Evolutionary conservation across 2,888 invertebrate genomes (phyloP), one percentile per base, ranked within the genome.

Genomic region (Alitta virens): DNA sequence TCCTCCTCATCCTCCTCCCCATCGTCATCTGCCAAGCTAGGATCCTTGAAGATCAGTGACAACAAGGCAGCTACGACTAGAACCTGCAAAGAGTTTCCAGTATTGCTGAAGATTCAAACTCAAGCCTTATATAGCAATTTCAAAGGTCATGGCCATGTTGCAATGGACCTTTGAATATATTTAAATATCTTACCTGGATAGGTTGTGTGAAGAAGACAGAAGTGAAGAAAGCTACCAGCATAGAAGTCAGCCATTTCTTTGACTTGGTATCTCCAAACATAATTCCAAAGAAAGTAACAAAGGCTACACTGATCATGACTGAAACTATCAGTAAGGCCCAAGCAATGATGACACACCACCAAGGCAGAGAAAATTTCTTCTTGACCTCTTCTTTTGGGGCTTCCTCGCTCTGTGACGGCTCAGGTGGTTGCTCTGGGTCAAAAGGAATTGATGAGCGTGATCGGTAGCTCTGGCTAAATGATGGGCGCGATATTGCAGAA

Each of bases 121-220:
- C n/a, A n/a, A n/a, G n/a, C n/a, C n/a, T n/a, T n/a, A n/a, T n/a
- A n/a, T n/a, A n/a, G n/a, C n/a, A n/a, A n/a, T n/a, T n/a, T n/a
- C n/a, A n/a, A n/a, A n/a, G n/a, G n/a, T n/a, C n/a, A n/a, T n/a
- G n/a, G n/a, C n/a, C n/a, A n/a, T n/a, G n/a, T n/a, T n/a, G n/a
- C n/a, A n/a, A n/a, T n/a, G n/a, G n/a, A n/a, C 7, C 18, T 23
- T 49, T 49, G 23, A 49, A 33, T n/a, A n/a, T n/a, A 33, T 33
- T 33, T 7, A 33, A 33, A 7, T 33, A 12, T 33, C 64, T 63
- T 65, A 84, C 83, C 78, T 85, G 83, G 46, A 85, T 74, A 0
- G 85, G 85, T 65, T 85, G 84, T 7, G 84, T 84, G 21, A 85
- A 64, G 64, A 85, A 78, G 2, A 85, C 75, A 0, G 84, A 83